Base-by-base conservation (phyloP, 2,888 invertebrate species). In the Cerastis leucographa region DNA sequence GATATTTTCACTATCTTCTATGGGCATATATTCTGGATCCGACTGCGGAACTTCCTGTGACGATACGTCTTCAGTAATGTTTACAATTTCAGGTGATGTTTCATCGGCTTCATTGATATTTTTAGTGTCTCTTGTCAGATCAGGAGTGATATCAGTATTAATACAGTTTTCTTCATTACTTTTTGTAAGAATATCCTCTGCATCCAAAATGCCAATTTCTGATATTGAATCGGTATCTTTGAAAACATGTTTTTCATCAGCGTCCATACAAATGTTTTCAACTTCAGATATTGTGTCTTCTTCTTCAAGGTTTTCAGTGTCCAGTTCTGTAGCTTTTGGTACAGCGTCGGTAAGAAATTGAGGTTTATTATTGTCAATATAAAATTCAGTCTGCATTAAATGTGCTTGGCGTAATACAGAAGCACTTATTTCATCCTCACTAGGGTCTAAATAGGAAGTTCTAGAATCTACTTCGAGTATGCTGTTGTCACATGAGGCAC, bases 331-430 rank as follows among this genome's bases (percentile, higher is more conserved):
- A 8, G n/a, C 35, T 61, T 59, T 14, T 12, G 44, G 2, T 42
- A 68, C 12, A 44, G 14, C 12, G 6, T 71, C 54, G 1, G 72
- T 49, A 71, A 65, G 25, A 65, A 73, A 80, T 29, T 69, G 77
- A 25, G 42, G 51, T 22, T 51, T 76, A 29, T 84, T 67, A 80
- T 80, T 80, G 25, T 83, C 46, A 62, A 76, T 65, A 65, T 81
- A 71, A 80, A 82, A 83, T 69, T 74, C 85, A 78, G 85, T 78
- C 71, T 85, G 74, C 19, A 54, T 44, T 40, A 56, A 44, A 69
- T 62, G 40, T 29, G 40, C 19, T 14, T 84, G 54, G 3, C 19
- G 7, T 66, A 85, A 29, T 54, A 85, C 64, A 59, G 70, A 72
- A 64, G 51, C 62, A 70, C 82, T 85, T 7, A 56, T 22, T 17